Base-by-base conservation (phyloP, 2,113 vertebrate genomes). In the Pycnonotus jocosus region DNA sequence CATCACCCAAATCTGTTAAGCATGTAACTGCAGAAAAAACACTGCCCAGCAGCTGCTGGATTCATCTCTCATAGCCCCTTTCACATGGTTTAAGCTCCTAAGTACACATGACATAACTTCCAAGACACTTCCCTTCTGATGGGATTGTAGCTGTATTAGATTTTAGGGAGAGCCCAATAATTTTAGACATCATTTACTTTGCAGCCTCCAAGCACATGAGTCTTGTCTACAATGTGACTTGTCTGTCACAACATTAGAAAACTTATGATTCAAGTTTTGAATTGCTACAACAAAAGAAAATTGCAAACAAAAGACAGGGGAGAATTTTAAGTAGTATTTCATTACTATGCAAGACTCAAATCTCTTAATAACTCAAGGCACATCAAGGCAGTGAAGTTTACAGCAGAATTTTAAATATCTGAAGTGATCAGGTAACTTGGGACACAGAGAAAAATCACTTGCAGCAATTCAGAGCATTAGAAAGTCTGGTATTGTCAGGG, bases 141-240 rank as follows among this genome's bases (percentile, higher is more conserved):
- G 12, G 42, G 23, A 74, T 15, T 73, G 33, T 5, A 50, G 73
- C 31, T 65, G 8, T 30, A 61, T 12, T 62, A 33, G 11, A 64
- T 35, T 14, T 37, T 57, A 57, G 50, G 33, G 37, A 60, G 33
- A 64, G 44, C 8, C 12, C 12, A 12, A 37, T 61, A 51, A 83
- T 24, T 48, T 69, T 1, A 35, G 28, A 73, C 40, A 48, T 12
- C 10, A 57, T 15, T 15, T 45, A 53, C 18, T 70, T 20, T 16
- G 17, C 72, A 86, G 62, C 37, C 22, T 88, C 22, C 22, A 76
- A 83, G 15, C 33, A 68, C 1, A 0, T 9, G 15, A 76, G 5
- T 37, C 28, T 62, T 47, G 2, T 45, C n/a, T 51, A 28, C 2
- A 65, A 42, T 2, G 3, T 0, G 0, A 78, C 13, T 70, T 30